Evolutionary conservation across 2,113 vertebrate species (phyloP).

Genomic region (Pantherophis guttatus): DNA sequence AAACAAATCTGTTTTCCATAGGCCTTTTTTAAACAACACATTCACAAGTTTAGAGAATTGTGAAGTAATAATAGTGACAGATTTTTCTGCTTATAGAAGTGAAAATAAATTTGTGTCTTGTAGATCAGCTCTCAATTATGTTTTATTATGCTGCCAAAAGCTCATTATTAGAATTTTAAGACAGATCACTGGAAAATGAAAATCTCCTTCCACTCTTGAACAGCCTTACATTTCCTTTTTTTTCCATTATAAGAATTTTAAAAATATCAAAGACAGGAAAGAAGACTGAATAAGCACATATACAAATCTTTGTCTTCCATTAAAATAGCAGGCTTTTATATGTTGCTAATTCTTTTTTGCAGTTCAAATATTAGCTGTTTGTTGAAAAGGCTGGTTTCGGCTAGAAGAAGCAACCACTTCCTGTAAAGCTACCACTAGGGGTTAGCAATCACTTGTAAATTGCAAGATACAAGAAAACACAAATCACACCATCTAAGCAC

Average conservation of each 20-base stretch:
- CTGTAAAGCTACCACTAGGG: background rate
- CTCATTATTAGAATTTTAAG: background rate
- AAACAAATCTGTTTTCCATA: background rate
- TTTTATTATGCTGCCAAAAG: background rate
- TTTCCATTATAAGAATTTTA: background rate
- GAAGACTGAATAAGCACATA: background rate
- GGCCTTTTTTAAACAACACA: background rate
- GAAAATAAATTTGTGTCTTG: background rate
- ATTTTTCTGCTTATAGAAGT: background rate
- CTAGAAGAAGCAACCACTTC: background rate
- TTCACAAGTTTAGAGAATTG: background rate
- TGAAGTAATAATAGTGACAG: background rate
- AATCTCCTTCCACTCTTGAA: background rate
- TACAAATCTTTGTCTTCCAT: background rate
- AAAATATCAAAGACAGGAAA: background rate
- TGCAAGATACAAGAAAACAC: constrained; percentile 18
- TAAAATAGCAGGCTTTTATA: constrained; percentile 4
- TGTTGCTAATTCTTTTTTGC: constrained; percentile 5
- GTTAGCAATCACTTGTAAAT: constrained; percentile 22
- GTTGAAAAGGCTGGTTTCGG: background rate
- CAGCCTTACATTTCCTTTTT: background rate
- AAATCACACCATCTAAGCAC: background rate
- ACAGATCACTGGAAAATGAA: background rate
- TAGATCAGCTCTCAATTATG: background rate
- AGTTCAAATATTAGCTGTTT: constrained; percentile 24